These are phyloP conservation scores for Enteromius viviparus DNA, from an alignment of 2,797 vertebrate species.

Conservation along the genomic window DNA sequence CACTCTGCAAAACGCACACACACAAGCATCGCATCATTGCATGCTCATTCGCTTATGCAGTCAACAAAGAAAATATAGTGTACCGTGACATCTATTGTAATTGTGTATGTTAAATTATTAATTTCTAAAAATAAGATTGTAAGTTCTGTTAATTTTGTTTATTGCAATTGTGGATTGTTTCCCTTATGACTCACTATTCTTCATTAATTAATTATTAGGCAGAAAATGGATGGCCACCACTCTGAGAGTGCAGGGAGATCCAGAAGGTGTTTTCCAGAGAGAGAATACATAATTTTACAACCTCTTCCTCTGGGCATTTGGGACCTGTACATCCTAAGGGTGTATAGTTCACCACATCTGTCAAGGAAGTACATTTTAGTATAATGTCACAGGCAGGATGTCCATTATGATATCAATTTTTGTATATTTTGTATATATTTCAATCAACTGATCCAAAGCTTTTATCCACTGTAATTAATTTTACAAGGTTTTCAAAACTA, in stretches of 20 bases:
- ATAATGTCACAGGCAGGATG: no score
- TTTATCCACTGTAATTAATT: no score
- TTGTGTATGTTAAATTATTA: neutral
- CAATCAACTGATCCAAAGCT: no score
- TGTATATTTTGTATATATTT: no score
- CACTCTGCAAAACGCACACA: conserved; percentile 4
- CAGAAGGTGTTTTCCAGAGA: conserved; percentile 1
- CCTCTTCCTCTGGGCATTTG: conserved; percentile 15
- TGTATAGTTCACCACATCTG: neutral
- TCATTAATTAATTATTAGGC: conserved; percentile 12
- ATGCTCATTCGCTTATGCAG: conserved; percentile 45
- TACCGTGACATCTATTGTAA: neutral
- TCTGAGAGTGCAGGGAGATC: conserved; percentile 10
- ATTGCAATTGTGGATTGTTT: neutral
- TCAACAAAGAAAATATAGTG: conserved; percentile 8
- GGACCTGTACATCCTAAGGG: neutral
- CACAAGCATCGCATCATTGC: neutral
- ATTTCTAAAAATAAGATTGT: neutral
- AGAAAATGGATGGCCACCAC: neutral
- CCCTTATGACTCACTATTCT: neutral
- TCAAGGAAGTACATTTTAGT: no score
- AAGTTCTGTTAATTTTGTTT: neutral
- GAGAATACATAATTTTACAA: conserved; percentile 29
- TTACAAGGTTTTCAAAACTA: no score
- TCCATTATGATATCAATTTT: no score